A percentile compares a stretch with the other conserved stretches of the same genome.
These are phyloP conservation scores for Osmerus eperlanus DNA, from an alignment of 2,113 vertebrate genomes.

Conservation along the genomic window DNA sequence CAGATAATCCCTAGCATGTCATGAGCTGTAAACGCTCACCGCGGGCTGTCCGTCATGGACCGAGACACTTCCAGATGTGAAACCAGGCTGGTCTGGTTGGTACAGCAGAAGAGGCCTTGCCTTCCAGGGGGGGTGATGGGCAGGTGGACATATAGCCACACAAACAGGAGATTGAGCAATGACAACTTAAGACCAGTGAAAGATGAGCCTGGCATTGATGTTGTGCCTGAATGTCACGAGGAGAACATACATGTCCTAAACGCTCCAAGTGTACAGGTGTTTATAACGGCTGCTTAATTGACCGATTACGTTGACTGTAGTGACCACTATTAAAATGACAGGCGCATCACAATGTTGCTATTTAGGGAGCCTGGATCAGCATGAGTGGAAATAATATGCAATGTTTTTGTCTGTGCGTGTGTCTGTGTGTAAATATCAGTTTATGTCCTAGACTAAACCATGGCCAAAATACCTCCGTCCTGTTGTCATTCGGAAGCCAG, in stretches of 20 bases:
- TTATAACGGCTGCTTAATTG: no score
- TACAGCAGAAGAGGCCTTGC: constrained; percentile 14
- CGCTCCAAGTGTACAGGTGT: no score
- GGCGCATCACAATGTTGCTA: no score
- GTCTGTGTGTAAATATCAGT: constrained; percentile 52
- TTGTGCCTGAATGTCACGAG: no score
- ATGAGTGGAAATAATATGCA: constrained; percentile 32
- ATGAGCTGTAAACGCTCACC: constrained; percentile 67
- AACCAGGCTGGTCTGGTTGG: constrained; percentile 61
- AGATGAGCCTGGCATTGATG: no score
- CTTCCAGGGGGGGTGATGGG: constrained; percentile 20
- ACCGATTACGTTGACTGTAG: no score
- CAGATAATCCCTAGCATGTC: constrained; percentile 64
- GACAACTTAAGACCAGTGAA: no score
- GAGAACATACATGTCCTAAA: constrained; percentile 1
- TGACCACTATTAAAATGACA: no score
- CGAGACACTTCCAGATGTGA: constrained; percentile 66
- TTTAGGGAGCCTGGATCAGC: no score
- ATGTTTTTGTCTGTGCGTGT: constrained; percentile 30
- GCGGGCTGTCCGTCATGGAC: constrained; percentile 53
- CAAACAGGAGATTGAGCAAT: no score
- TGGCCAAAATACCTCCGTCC: constrained; percentile 51
- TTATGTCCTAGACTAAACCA: constrained; percentile 65
- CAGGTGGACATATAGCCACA: background rate
- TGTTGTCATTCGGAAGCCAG: constrained; percentile 38